Percentiles rank a stretch among this genome's conserved stretches.
phyloP scores from a whole-genome alignment of 2,888 invertebrate genomes.

The Noctua comes region DNA sequence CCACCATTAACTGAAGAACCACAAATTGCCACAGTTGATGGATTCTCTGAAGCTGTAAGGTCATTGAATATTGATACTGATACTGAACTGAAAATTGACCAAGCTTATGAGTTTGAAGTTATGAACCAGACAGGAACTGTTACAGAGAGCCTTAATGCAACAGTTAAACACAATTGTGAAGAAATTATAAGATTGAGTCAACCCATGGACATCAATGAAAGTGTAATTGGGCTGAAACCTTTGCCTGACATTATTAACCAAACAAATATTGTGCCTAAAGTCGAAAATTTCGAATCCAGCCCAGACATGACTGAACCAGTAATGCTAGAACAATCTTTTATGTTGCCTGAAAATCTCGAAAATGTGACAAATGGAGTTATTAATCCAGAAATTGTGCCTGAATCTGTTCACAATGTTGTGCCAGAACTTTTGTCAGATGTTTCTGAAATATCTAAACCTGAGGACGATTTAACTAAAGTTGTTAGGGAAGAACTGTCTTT shows the following conservation, averaged over 20 bases:
- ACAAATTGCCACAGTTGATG: neutral
- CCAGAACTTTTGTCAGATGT: slow-evolving; percentile 45
- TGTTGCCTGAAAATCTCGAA: neutral
- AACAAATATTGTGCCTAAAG: slow-evolving; percentile 42
- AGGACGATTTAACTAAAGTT: slow-evolving; percentile 11
- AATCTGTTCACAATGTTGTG: slow-evolving; percentile 4
- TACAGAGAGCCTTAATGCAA: slow-evolving; percentile 25
- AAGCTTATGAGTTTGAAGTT: slow-evolving; percentile 15
- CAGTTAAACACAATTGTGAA: slow-evolving; percentile 6
- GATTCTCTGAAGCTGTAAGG: slow-evolving; percentile 19
- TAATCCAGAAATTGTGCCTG: slow-evolving; percentile 12
- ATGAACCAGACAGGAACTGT: slow-evolving; percentile 9
- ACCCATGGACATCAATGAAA: slow-evolving; percentile 62
- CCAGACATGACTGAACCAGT: slow-evolving; percentile 1
- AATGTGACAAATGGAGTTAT: neutral
- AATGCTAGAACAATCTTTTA: neutral
- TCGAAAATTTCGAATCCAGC: slow-evolving; percentile 14
- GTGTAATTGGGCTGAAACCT: slow-evolving; percentile 50
- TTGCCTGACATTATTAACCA: slow-evolving; percentile 70
- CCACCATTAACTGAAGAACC: neutral
- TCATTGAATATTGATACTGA: slow-evolving; percentile 13
- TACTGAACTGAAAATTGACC: slow-evolving; percentile 5
- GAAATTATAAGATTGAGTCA: slow-evolving; percentile 7
- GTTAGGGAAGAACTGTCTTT: neutral
- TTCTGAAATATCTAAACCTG: slow-evolving; percentile 8